phyloP scores from a whole-genome alignment of 2,113 vertebrate species.

The Chionomys nivalis region DNA sequence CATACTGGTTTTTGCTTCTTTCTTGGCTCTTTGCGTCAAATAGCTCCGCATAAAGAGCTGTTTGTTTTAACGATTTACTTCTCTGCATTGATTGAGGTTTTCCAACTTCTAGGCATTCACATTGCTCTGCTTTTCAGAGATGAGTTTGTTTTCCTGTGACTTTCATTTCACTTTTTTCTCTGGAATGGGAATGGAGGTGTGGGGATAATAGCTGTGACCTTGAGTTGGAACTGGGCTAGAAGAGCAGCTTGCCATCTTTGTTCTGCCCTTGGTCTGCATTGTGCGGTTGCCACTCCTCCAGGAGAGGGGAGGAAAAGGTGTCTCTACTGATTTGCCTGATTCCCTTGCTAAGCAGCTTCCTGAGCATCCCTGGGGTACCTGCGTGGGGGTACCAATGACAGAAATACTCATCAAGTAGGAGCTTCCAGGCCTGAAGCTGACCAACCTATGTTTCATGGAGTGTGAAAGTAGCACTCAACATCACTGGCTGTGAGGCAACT shows the following conservation, averaged over 20 bases:
- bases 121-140: constrained; percentile 57
- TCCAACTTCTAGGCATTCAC: constrained; percentile 45
- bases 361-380: neutral
- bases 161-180: constrained; percentile 69
- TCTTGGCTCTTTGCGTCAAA: constrained; percentile 40
- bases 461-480: neutral
- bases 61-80: constrained; percentile 54
- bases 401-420: constrained; percentile 21
- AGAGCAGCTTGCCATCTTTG: constrained; percentile 16
- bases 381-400: neutral
- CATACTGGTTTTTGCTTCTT: constrained; percentile 51
- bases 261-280: constrained; percentile 54
- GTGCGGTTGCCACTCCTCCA: neutral
- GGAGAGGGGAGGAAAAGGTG: neutral
- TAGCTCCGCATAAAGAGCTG: constrained; percentile 53
- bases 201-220: constrained; percentile 47
- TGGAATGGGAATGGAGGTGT: neutral
- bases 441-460: neutral
- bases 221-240: constrained; percentile 54
- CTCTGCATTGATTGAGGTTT: constrained; percentile 63
- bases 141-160: constrained; percentile 59
- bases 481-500: neutral
- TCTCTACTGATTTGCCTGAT: constrained; percentile 6
- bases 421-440: constrained; percentile 39
- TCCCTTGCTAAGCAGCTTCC: constrained; percentile 25